Base-by-base conservation (phyloP, 2,888 invertebrate genomes). In the Scaptomyza polygonia region DNA sequence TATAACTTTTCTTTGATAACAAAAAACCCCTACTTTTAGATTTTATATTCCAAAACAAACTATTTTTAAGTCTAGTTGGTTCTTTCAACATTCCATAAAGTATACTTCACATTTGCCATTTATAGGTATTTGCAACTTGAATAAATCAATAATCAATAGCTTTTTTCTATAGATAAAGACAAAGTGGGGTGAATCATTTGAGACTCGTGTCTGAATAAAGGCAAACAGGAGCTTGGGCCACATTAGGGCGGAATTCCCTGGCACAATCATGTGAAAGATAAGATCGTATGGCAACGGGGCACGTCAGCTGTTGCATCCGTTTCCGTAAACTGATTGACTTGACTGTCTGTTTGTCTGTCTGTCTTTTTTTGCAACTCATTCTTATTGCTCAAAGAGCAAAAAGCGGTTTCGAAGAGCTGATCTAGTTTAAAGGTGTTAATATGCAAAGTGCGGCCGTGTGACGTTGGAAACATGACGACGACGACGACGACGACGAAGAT, bases 191-290 rank as follows among this genome's bases (percentile, higher is more conserved):
- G 75, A 75, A 63, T 75, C 75, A 74, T 54, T 43, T 47, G 53
- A 52, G 43, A 56, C 40, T 72, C 72, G 72, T 67, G 72, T 36
- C 49, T n/a, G 16, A 14, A 14, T 34, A 29, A 29, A 21, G n/a
- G 29, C 39, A 56, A 67, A 67, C 75, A 82, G 86, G 78, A 82
- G 77, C 72, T 67, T 59, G 47, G 40, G 36, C 32, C 25, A 29
- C 40, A 32, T 58, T 59, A 77, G 78, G 80, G 76, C 76, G 86
- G 72, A 69, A 76, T 85, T 82, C 64, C 86, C 82, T 67, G 78
- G 76, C 78, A 82, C 62, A 78, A 61, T 82, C 86, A 85, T 82
- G 86, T 30, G 66, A 63, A 48, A 45, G 86, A 82, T 86, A 82
- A 64, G 52, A 82, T 82, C 86, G 62, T 16, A 21, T 32, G 40